A percentile compares a stretch with the other conserved stretches of the same genome.
These are phyloP conservation scores for Hoplias malabaricus DNA, from an alignment of 2,113 vertebrate species.

Conservation along the genomic window DNA sequence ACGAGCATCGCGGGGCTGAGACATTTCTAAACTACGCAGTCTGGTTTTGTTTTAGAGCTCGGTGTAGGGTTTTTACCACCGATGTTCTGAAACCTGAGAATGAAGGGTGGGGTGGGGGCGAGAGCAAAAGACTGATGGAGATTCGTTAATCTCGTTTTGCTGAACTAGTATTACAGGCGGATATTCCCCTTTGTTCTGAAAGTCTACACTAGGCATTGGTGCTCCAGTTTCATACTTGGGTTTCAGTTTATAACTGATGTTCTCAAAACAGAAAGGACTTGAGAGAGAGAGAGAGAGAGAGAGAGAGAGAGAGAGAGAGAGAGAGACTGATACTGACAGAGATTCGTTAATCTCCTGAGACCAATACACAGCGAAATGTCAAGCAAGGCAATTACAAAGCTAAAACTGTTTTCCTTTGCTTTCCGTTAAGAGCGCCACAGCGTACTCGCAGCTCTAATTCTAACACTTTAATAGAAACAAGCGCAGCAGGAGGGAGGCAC, in stretches of 20 bases:
- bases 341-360: conserved; percentile 66
- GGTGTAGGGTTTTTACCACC: background rate
- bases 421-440: background rate
- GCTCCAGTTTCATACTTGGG: background rate
- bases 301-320: conserved; percentile 52
- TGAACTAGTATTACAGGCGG: background rate
- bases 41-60: background rate
- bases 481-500: conserved; percentile 18
- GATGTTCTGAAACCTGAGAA: conserved; percentile 18
- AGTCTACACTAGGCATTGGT: background rate
- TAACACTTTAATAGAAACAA: conserved; percentile 4
- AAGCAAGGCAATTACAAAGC: conserved; percentile 67
- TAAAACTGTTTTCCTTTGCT: conserved; percentile 3
- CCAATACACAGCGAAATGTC: conserved; percentile 67
- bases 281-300: conserved; percentile 50
- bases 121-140: conserved; percentile 65
- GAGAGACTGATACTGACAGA: conserved; percentile 63
- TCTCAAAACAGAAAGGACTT: conserved; percentile 36
- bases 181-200: background rate
- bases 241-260: background rate
- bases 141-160: conserved; percentile 66
- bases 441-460: conserved; percentile 10
- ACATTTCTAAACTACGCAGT: background rate
- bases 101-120: conserved; percentile 55
- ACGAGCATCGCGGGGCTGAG: background rate